Evolutionary conservation across 1,140 invertebrate genomes (phyloP).

Genomic region (Drosophila gunungcola): DNA sequence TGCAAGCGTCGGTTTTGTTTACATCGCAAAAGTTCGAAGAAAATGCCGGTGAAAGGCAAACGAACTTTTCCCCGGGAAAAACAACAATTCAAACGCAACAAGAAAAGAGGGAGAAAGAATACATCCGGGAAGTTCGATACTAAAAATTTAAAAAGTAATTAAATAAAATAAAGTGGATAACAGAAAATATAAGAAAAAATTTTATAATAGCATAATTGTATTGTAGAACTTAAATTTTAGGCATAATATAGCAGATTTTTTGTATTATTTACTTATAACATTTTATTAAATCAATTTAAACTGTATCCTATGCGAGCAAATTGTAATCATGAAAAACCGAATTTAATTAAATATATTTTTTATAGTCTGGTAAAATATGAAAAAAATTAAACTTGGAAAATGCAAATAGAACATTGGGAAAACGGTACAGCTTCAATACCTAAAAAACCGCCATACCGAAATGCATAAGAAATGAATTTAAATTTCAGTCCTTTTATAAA

Average conservation of each 20-base stretch:
- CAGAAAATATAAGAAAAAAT: not conserved
- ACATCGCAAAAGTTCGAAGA: constrained; percentile 29
- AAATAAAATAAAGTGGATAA: not conserved
- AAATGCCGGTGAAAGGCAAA: constrained; percentile 40
- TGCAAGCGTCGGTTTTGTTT: constrained; percentile 37
- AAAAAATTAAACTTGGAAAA: not conserved
- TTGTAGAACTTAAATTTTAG: no score
- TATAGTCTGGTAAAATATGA: not conserved
- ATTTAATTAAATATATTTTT: not conserved
- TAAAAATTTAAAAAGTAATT: no score
- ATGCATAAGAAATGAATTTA: not conserved
- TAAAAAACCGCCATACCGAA: not conserved
- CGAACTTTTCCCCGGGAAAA: constrained; percentile 19
- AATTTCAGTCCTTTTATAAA: not conserved
- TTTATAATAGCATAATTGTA: no score
- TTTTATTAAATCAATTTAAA: not conserved
- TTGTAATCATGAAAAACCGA: not conserved
- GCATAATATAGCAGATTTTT: no score
- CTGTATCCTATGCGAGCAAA: not conserved
- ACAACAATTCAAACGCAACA: not conserved
- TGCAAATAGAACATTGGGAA: not conserved
- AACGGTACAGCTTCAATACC: not conserved
- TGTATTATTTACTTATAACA: not conserved
- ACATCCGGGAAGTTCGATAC: not conserved
- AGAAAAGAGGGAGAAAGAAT: not conserved